Base-by-base conservation (phyloP, 1,140 invertebrate genomes). In the Hypothenemus hampei region DNA sequence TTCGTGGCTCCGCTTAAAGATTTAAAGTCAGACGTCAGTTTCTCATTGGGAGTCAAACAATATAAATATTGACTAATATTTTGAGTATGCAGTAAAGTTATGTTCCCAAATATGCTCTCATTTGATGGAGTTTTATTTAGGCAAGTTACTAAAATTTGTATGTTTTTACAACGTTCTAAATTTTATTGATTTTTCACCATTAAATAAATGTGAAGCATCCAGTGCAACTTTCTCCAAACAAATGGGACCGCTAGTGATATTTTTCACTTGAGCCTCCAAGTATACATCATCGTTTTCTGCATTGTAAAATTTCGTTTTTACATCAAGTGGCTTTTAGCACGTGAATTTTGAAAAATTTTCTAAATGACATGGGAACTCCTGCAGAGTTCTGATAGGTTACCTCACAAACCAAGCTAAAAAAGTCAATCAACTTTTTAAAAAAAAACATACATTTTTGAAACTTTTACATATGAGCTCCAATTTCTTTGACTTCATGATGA, bases 291-390 rank as follows among this genome's bases (percentile, higher is more conserved):
- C 92, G 55, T 89, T 91, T 81, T 97, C 93, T 13, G 91, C 88
- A 81, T 95, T 96, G 69, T 93, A 97, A 73, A 98, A 97, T 70
- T 98, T 98, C 3, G 95, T 98, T 75, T 97, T 96, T 0, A 99
- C 93, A 82, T 99, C 95, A 10, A 98, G 75, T 33, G 96, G 96
- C 71, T 98, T 98, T n/a, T 54, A 95, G 80, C 0, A 98, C 96
- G 82, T 97, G 90, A 75, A 98, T 98, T 76, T 97, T 98, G 71
- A 98, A 99, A 72, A 95, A 97, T 72, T 97, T 98, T 64, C 89
- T 80, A 69, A 97, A 86, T n/a, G 83, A 86, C 57, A 81, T 78
- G 43, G 85, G 75, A 62, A 84, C 81, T 57, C 86, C 85, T 48
- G 78, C 77, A 48, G 82, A 73, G 44, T 82, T 83, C 58, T 81